A percentile compares a stretch with the other conserved stretches of the same genome.
These are phyloP conservation scores for Cheilosia vulpina DNA, from an alignment of 2,888 invertebrate genomes.

Conservation along the genomic window DNA sequence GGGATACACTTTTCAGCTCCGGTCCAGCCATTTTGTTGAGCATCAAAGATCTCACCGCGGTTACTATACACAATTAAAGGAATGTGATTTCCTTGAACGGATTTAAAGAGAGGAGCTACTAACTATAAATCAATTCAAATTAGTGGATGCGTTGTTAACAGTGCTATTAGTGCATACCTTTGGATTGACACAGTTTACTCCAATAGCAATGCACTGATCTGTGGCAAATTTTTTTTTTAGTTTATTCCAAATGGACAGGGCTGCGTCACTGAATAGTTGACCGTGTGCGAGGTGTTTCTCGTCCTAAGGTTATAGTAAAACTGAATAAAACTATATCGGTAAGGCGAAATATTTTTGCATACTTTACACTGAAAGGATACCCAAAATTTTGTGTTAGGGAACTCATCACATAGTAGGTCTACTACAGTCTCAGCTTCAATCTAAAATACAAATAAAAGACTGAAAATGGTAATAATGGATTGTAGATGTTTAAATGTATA, in stretches of 20 bases:
- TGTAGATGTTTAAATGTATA: not conserved
- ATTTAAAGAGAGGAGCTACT: conserved; percentile 86
- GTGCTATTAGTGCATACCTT: conserved; percentile 66
- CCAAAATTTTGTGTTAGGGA: conserved; percentile 91
- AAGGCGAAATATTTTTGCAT: conserved; percentile 30
- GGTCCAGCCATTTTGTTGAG: conserved; percentile 85
- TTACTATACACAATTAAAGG: conserved; percentile 96
- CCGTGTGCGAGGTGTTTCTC: conserved; percentile 88
- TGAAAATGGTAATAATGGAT: not conserved
- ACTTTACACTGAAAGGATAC: conserved; percentile 91
- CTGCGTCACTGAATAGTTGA: conserved; percentile 90
- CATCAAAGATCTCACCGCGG: conserved; percentile 86
- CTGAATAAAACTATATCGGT: not conserved
- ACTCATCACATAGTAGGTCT: conserved; percentile 88
- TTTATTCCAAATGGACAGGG: conserved; percentile 87
- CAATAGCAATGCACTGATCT: conserved; percentile 90
- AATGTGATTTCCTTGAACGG: conserved; percentile 85
- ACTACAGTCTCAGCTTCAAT: conserved; percentile 92
- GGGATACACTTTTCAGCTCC: conserved; percentile 88
- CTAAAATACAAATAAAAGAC: conserved; percentile 32
- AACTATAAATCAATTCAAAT: conserved; percentile 78
- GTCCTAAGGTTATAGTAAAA: conserved; percentile 84
- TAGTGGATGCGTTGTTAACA: not conserved
- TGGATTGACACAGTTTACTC: conserved; percentile 94
- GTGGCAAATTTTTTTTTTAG: conserved; percentile 85